Base-by-base conservation (phyloP, 2,888 invertebrate species). In the Ennomos fuscantarius region DNA sequence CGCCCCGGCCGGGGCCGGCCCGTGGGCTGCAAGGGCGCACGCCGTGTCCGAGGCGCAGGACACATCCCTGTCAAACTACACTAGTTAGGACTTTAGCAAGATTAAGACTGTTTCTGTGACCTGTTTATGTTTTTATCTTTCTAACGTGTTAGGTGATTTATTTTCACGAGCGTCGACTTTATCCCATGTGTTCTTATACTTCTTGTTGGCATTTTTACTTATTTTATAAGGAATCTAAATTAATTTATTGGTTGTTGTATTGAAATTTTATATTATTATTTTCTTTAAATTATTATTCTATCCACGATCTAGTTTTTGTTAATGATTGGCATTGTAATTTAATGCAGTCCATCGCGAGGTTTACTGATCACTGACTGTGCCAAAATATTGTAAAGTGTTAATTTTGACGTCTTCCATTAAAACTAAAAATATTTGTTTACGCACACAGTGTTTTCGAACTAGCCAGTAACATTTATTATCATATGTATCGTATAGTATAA, bases 91-190 rank as follows among this genome's bases (percentile, higher is more conserved):
- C 80, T 83, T 89, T 92, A 92, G 92, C 89, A 90, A 89, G 89
- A 74, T 84, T 92, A 93, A 93, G 93, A 93, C 93, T 93, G 92
- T 93, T 87, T 90, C 90, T 89, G 93, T 93, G 93, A 93, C 93
- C 93, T 93, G 93, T 92, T 92, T 89, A 86, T 82, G 86, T 89
- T 89, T 89, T 87, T 88, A 87, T 87, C 87, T 87, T 84, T 87
- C 87, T 87, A 85, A 84, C 81, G 79, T 82, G 87, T 88, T 88
- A 86, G 85, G 78, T 71, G 60, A 54, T 76, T 76, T 73, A 71
- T 81, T 81, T 52, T 57, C 50, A 76, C 80, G 74, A 36, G 76
- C 72, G 66, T 60, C 68, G 74, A 84, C 88, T 85, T 85, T 87
- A 86, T 86, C 72, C 86, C 80, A 90, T 92, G 92, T 92, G 91